Evolutionary conservation across 2,113 vertebrate species (phyloP), one percentile per base, ranked within the genome.

Genomic region (Pandion haliaetus): DNA sequence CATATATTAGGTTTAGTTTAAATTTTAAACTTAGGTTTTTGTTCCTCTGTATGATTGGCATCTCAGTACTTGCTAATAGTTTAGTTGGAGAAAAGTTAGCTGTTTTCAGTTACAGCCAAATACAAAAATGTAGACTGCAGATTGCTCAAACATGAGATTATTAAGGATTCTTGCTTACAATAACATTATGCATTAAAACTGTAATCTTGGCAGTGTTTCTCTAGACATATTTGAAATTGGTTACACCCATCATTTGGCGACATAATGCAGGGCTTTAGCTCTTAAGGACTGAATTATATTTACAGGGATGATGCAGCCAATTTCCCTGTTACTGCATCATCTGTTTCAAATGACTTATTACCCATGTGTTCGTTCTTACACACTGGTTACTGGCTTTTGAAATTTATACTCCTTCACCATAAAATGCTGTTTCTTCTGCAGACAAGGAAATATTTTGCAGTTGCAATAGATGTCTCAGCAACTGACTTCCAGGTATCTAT

Each of bases 191-290:
- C 77, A 67, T 71, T 63, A 84, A 74, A 94, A 82, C 26, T 78
- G 7, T 57, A 57, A 91, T 80, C 69, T 94, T 96, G 94, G 86
- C 91, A 74, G n/a, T 65, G n/a, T 74, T 86, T 93, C 36, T 86
- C 31, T 88, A 58, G 50, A 47, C 62, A 36, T 82, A 59, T 29
- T 88, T 86, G n/a, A 81, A 80, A 57, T 40, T 12, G 79, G 94
- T 96, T 97, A 97, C 95, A 83, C 85, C 96, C 93, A 94, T 95
- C 49, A 50, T 92, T 82, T 95, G 94, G 85, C 87, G 87, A 11
- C 54, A 52, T 62, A 84, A 59, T 50, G 21, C n/a, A 71, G 54
- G 59, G 57, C 58, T 88, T 85, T 49, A 76, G 40, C 80, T 94
- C 49, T 74, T 86, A 86, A 88, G 61, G 49, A 57, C 17, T 73